Base-by-base conservation (phyloP, 2,797 vertebrate species). In the Heliangelus exortis region DNA sequence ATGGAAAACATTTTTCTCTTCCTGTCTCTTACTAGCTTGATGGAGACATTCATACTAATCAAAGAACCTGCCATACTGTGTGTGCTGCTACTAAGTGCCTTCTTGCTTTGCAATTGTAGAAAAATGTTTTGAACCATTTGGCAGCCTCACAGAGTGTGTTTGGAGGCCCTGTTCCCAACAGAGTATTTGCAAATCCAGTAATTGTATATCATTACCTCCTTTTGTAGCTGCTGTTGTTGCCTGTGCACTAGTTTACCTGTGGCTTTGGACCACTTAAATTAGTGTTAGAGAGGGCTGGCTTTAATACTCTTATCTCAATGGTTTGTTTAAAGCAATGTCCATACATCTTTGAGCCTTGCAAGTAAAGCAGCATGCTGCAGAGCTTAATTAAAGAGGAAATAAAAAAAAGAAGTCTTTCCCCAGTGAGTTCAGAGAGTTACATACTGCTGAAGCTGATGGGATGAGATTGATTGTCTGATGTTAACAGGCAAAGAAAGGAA, bases 361-460 rank as follows among this genome's bases (percentile, higher is more conserved):
- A 94, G 84, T 59, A 91, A 90, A 96, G 48, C 81, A 84, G 36
- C 76, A 59, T 65, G 91, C 57, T 0, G 14, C 63, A 80, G 81
- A 85, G 76, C 81, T 93, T 95, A 94, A 96, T 95, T 95, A 92
- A 92, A 87, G 80, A 85, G 55, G 83, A 95, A 93, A 89, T 57
- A 45, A 92, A 77, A 84, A 77, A 84, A 59, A 76, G 9, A 61
- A 71, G 50, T 26, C 67, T 82, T 88, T 94, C 62, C 81, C 43
- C 41, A 68, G 81, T 0, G 5, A 94, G 68, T 54, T 59, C 43
- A 61, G 50, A 39, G 50, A 81, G 47, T 53, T 84, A 71, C 55
- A 67, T 28, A 73, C 36, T 65, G 85, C 66, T 93, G 93, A 93
- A 95, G 45, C 69, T 92, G 74, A 88, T 87, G 92, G 80, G 87